Percentiles rank a stretch among this genome's conserved stretches.
These are phyloP conservation scores for Acanthaster planci DNA, from an alignment of 35 echinoderm and acorn worm genomes.

Conservation along the genomic window DNA sequence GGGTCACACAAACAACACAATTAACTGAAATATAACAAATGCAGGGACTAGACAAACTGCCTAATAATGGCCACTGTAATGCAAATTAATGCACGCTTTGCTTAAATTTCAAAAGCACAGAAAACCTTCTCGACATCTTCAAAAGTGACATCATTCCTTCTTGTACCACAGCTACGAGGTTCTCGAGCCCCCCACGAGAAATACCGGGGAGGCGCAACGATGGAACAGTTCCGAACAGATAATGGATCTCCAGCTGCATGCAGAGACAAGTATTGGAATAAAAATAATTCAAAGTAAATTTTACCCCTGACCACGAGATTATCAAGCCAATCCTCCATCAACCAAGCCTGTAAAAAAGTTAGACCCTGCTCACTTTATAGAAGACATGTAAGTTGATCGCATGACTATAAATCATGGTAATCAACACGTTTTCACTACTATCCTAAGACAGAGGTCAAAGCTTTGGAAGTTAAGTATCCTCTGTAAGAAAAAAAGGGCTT, in stretches of 20 bases:
- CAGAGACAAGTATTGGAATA: neutral
- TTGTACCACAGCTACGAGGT: neutral
- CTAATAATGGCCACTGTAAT: neutral
- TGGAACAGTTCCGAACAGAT: neutral
- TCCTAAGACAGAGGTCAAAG: too few species aligned
- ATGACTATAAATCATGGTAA: too few species aligned
- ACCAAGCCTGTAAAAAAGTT: too few species aligned
- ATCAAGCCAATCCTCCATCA: too few species aligned
- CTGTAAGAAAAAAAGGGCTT: too few species aligned
- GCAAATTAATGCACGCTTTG: neutral
- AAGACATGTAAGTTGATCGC: too few species aligned
- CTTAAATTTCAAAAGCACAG: too few species aligned
- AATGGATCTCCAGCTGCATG: slow-evolving; percentile 14
- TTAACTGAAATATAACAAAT: neutral
- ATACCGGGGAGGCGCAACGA: neutral
- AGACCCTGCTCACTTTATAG: too few species aligned
- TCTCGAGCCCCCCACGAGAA: neutral
- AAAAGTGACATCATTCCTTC: neutral
- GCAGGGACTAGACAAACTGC: neutral
- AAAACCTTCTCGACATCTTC: neutral
- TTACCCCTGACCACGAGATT: too few species aligned
- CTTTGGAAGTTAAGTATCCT: too few species aligned
- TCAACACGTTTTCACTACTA: too few species aligned
- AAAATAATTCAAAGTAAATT: neutral
- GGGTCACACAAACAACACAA: neutral